phyloP scores from a whole-genome alignment of 2,888 invertebrate species.

The Schizaphis graminum region DNA sequence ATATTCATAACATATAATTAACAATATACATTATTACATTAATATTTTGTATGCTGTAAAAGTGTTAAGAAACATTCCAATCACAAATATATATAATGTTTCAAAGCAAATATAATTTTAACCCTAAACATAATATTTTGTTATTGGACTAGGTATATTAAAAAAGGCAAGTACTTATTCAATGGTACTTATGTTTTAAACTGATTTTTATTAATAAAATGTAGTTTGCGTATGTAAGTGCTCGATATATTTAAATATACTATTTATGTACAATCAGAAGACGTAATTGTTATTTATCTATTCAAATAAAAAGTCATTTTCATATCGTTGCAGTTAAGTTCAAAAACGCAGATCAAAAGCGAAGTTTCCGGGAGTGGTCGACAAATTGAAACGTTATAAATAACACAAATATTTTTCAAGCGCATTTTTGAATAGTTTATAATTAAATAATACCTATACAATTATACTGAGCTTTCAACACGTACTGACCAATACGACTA shows the following conservation, averaged over 20 bases:
- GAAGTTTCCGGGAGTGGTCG: not conserved
- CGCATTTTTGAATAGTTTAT: not conserved
- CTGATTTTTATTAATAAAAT: not conserved
- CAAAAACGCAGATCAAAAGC: not conserved
- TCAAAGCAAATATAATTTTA: not conserved
- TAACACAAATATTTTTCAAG: not conserved
- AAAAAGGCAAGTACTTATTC: not conserved
- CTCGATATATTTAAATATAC: not conserved
- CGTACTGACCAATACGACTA: not conserved
- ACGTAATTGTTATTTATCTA: not conserved
- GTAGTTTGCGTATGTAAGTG: not conserved
- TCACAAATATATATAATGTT: not conserved
- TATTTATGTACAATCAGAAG: not conserved
- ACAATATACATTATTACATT: not conserved
- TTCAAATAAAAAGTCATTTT: not conserved
- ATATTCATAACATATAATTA: not conserved
- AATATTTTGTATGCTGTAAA: not conserved
- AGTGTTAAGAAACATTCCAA: too few relatives aligned
- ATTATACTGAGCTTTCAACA: not conserved
- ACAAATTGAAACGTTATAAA: not conserved
- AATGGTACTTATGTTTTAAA: not conserved
- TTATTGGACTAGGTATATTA: not conserved
- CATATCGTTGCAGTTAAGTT: not conserved
- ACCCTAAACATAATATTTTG: not conserved
- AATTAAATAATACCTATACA: constrained; percentile 2